phyloP scores from a whole-genome alignment of 1,140 invertebrate species.

The Bombus terrestris region DNA sequence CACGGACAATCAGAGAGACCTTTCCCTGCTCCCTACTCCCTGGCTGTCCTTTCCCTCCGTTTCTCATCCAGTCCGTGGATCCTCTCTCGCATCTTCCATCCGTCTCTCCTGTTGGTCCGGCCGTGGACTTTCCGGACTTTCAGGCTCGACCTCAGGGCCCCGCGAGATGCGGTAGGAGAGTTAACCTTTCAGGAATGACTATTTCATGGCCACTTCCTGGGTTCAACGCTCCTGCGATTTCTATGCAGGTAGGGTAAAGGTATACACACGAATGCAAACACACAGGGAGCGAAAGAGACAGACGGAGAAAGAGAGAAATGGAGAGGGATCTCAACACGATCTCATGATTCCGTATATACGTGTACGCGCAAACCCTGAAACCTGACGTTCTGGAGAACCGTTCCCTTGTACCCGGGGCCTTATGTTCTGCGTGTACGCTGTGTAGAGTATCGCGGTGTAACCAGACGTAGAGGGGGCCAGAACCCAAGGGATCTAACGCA shows the following conservation, averaged over 20 bases:
- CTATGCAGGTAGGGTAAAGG: constrained; percentile 73
- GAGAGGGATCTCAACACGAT: constrained; percentile 3
- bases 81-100: constrained; percentile 52
- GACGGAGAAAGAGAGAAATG: background rate
- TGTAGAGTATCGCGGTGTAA: constrained; percentile 51
- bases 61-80: constrained; percentile 37
- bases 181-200: constrained; percentile 80
- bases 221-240: constrained; percentile 80
- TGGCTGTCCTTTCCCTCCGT: constrained; percentile 8
- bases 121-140: constrained; percentile 68
- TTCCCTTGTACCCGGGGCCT: constrained; percentile 65
- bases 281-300: background rate
- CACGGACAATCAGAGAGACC: constrained; percentile 12
- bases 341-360: constrained; percentile 30
- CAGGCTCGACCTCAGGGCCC: constrained; percentile 68
- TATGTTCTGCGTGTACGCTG: constrained; percentile 64
- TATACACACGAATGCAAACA: constrained; percentile 37
- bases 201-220: constrained; percentile 81
- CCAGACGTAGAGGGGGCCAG: constrained; percentile 17
- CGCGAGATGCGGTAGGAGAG: constrained; percentile 73
- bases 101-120: constrained; percentile 58
- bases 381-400: constrained; percentile 58
- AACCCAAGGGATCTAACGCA: constrained; percentile 77
- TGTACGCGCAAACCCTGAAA: constrained; percentile 58
- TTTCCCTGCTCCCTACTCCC: constrained; percentile 14